Percentiles rank a stretch among this genome's conserved stretches.
Conservation (phyloP, 2,113 vertebrate genomes). For the Genyomyrus donnyi region DNA sequence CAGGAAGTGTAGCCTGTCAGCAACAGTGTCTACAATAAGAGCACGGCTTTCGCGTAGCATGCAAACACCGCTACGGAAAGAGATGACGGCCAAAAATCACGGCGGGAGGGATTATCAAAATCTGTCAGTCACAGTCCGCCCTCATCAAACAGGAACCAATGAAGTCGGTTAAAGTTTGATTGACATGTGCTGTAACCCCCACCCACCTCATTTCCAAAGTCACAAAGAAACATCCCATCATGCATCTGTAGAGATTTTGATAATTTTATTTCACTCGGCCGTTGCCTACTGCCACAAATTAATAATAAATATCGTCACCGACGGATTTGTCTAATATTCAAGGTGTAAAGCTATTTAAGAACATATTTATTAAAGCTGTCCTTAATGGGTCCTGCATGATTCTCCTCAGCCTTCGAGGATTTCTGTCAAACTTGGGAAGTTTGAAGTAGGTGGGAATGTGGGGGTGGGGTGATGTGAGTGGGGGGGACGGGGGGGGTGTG, state of each 20-base stretch:
- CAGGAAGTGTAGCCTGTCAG: background rate
- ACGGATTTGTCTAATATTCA: background rate
- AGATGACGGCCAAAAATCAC: background rate
- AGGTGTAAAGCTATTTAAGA: background rate
- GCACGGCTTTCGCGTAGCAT: background rate
- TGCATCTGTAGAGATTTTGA: background rate
- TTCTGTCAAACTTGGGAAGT: background rate
- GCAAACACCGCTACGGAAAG: no score
- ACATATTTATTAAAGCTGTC: background rate
- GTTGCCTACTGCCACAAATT: background rate
- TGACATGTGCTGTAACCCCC: background rate
- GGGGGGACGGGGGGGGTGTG: no score
- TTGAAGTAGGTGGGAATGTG: background rate
- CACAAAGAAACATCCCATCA: background rate
- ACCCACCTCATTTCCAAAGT: background rate
- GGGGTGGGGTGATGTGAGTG: no score
- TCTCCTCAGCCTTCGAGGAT: background rate
- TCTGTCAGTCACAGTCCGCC: background rate
- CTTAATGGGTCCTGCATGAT: background rate
- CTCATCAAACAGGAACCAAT: background rate
- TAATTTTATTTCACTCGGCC: no score
- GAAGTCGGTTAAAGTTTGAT: background rate
- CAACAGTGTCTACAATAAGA: background rate
- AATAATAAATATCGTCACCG: background rate
- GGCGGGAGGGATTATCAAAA: background rate